Evolutionary conservation across 2,888 invertebrate species (phyloP), one percentile per base, ranked within the genome.

Genomic region (Ophioninae sp.): DNA sequence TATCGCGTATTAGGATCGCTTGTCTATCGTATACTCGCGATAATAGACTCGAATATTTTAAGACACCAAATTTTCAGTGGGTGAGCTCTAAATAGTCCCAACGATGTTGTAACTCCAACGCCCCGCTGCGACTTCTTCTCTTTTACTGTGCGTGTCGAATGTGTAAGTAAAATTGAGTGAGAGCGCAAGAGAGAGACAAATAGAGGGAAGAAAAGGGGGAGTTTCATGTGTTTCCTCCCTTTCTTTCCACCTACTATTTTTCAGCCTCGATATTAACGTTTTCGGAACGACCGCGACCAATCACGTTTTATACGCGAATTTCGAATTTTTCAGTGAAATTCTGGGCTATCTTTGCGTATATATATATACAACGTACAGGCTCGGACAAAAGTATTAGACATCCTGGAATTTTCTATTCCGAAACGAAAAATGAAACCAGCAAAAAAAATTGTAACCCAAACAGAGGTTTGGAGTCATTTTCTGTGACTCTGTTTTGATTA

Each of bases 1-100:
- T 77, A 85, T 80, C 73, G 80, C 73, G 83, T 77, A 80, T 78
- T 61, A 84, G 69, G 44, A 82, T 83, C 78, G 79, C 68, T 74
- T 87, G 85, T 86, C 87, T 83, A 87, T 86, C 86, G 84, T 63
- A 63, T 68, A 85, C 81, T 67, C 74, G 85, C 77, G 77, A 77
- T 77, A 77, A 87, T 84, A 79, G 78, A 84, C 79, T 71, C 77
- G 84, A 87, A 88, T 88, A 88, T 88, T 88, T 88, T 88, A 87
- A 88, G 88, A 87, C 83, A 81, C 78, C 82, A 81, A 87, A 87
- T 86, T 84, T 81, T 87, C 82, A 86, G 85, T 83, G 85, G 80
- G 81, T 13, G 51, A 77, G 87, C 88, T 88, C 87, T 86, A 88
- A 88, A 88, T 88, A 87, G 85, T 84, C 81, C 71, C 77, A 79